Conservation (phyloP, 1,140 invertebrate genomes). For the Brachionus angularis region DNA sequence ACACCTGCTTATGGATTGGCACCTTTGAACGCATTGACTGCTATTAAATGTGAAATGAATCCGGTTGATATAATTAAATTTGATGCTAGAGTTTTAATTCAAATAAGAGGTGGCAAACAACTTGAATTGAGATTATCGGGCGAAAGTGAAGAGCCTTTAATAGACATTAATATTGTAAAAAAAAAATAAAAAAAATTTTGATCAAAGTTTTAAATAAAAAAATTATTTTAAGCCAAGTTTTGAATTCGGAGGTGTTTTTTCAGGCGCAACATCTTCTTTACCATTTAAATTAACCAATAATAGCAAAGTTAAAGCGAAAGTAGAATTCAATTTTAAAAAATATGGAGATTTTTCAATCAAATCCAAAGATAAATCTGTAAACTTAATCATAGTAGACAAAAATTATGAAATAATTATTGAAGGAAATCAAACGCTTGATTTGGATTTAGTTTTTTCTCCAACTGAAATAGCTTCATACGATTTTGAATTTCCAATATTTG, state of each 20-base stretch:
- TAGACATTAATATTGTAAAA: constrained; percentile 56
- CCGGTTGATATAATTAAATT: constrained; percentile 56
- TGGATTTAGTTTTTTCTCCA: constrained; percentile 54
- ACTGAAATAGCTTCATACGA: constrained; percentile 50
- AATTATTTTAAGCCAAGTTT: constrained; percentile 50
- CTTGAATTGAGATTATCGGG: constrained; percentile 56
- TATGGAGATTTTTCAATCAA: constrained; percentile 54
- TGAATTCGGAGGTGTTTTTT: constrained; percentile 56
- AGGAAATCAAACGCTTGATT: constrained; percentile 49
- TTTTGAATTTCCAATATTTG: constrained; percentile 22
- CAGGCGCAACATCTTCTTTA: constrained; percentile 50
- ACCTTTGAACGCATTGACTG: constrained; percentile 53
- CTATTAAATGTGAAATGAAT: constrained; percentile 51
- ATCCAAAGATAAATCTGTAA: constrained; percentile 49
- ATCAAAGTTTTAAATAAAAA: neutral
- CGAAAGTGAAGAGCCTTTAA: constrained; percentile 53
- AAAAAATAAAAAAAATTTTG: neutral
- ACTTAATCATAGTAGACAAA: constrained; percentile 53
- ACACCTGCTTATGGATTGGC: constrained; percentile 54
- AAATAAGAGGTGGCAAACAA: constrained; percentile 53
- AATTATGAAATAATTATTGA: constrained; percentile 52
- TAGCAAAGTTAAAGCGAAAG: constrained; percentile 48
- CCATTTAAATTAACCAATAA: constrained; percentile 53
- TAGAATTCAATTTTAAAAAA: constrained; percentile 55
- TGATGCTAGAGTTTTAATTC: constrained; percentile 54